Evolutionary conservation across 2,113 vertebrate genomes (phyloP), one percentile per base, ranked within the genome.

Genomic region (Microtus pennsylvanicus): DNA sequence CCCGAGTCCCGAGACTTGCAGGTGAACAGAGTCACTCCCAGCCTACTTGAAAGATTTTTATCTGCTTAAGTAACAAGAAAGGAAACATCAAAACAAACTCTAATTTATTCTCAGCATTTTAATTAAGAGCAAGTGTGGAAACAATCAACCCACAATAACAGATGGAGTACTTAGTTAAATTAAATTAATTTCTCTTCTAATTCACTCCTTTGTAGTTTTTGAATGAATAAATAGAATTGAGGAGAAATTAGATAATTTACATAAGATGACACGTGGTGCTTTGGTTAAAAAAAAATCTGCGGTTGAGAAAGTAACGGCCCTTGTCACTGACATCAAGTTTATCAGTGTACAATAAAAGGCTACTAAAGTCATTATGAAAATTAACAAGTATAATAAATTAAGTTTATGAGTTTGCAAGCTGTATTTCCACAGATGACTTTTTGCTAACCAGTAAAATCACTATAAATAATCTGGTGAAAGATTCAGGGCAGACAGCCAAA

Each of bases 201-300:
- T 74, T 96, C 28, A 70, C 45, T 87, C n/a, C 35, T 83, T 87
- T 82, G 55, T 94, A 72, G 77, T 90, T 87, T 89, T 89, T 82
- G 82, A 90, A 61, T 16, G 21, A 93, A 78, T 96, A 81, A 90
- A 89, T 82, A 85, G 69, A 80, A 90, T 42, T 88, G n/a, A 88
- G 61, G 90, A 87, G 96, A 96, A 96, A 92, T 88, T n/a, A 75
- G n/a, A 24, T 96, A 82, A 94, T 94, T 95, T 94, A 81, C 47
- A 72, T 96, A 93, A 89, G 90, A 77, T 86, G 90, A 52, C 90
- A 89, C 3, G 22, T 88, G 35, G 33, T 72, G 30, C 21, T 92
- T 96, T 90, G 65, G 81, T 77, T 86, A 50, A 81, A 91, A 78
- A 72, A 81, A 94, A 74, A 76, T 76, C 10, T 35, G 19, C 11